These are phyloP conservation scores for Corvus cornix DNA, from an alignment of 2,113 vertebrate species.

Conservation along the genomic window DNA sequence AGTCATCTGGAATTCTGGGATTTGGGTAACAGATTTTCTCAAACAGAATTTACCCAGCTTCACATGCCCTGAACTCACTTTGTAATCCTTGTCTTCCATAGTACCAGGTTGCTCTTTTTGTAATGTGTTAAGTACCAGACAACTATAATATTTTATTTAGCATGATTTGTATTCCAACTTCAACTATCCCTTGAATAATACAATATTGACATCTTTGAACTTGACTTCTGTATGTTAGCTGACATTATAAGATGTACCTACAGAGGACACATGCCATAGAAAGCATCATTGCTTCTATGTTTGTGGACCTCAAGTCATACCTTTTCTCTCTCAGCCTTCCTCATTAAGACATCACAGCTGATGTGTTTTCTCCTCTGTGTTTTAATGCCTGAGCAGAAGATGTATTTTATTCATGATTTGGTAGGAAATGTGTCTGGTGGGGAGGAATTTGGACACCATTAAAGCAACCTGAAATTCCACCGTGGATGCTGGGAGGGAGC, in stretches of 20 bases:
- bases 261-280: neutral
- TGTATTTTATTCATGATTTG: conserved; percentile 50
- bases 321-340: neutral
- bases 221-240: neutral
- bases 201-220: neutral
- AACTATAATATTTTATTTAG: neutral
- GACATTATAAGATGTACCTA: neutral
- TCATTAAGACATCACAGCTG: conserved; percentile 50
- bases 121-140: neutral
- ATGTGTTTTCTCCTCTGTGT: conserved; percentile 34
- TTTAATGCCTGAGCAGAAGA: conserved; percentile 26
- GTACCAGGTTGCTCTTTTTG: neutral
- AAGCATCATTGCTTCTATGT: neutral
- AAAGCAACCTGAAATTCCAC: conserved; percentile 25
- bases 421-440: neutral
- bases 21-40: neutral
- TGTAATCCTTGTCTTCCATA: neutral
- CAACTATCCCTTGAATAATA: neutral
- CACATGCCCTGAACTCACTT: neutral
- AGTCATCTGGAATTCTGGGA: neutral
- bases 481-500: neutral
- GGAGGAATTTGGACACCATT: neutral
- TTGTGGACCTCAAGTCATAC: neutral
- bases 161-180: neutral
- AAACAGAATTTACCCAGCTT: neutral